Base-by-base conservation (phyloP, 2,797 vertebrate species). In the Clarias fuscus region DNA sequence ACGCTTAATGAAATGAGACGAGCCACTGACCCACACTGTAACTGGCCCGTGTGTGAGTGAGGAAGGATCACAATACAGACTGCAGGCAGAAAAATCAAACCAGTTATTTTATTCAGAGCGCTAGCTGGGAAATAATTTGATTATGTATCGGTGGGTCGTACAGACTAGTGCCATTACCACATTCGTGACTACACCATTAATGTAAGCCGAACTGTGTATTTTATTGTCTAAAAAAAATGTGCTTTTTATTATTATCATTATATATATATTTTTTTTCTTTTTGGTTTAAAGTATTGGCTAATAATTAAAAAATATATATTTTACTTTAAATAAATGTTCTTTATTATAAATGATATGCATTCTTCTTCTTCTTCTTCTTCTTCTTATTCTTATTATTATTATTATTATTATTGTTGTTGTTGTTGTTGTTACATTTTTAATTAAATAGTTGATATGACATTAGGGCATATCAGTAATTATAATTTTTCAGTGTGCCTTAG, bases 1-100 rank as follows among this genome's bases (percentile, higher is more conserved):
- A 87, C 27, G 81, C 83, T 88, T 88, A 89, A 88, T 86, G 86
- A 82, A 90, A 89, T 87, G 83, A 90, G 86, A 85, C 40, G 78
- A 89, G 86, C 82, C 87, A 85, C 72, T 90, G 85, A 89, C 87
- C 88, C 88, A 86, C 88, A 86, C 85, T 86, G 84, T 88, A 88
- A 89, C 84, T 78, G 67, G 81, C 79, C 84, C 62, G 58, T 40
- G 75, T 80, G 79, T 58, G 67, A 64, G 76, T 37, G 71, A 90
- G 61, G 59, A 68, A 83, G 81, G 87, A 86, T 82, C 40, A 85
- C 68, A 87, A 86, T 81, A 73, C 84, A 88, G 53, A 81, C 59
- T 84, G 59, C 77, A 73, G n/a, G 64, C 65, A 84, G 67, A 82
- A 61, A 84, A 75, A 72, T 83, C 72, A 37, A 24, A 40, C 76